Evolutionary conservation across 1,140 invertebrate genomes (phyloP), one percentile per base, ranked within the genome.

Genomic region (Neodiprion pinetum): DNA sequence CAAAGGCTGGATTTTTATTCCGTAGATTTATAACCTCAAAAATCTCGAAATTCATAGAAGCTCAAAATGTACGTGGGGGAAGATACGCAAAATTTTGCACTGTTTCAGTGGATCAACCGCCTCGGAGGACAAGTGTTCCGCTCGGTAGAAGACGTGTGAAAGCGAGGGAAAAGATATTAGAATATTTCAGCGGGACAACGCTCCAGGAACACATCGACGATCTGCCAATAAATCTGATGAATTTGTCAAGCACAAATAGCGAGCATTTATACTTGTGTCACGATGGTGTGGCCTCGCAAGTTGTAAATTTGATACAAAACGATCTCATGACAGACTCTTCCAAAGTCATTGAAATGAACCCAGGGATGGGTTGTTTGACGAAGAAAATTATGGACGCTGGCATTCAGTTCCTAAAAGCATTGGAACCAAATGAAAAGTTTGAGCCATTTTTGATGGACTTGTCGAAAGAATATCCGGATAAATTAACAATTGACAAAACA

Each of bases 281-380:
- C 48, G 21, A 47, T 4, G 1, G 70, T 3, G 14, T 11, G 12
- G 79, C 80, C 67, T 76, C 75, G 61, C 10, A 79, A 21, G 72
- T 84, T 67, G 70, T 67, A 12, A 71, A 49, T 9, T 21, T 82
- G 8, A 82, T 87, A 48, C 73, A 53, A 28, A n/a, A 76, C 28
- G 79, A 84, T 72, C 70, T 85, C 9, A 50, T 68, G 12, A 67
- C 77, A 21, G 76, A 80, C 53, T 48, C 67, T 28, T 70, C 48
- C 49, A 74, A 73, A 14, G 72, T 85, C 21, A 73, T 80, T 1
- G 84, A 88, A 76, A 61, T 79, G 0, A 86, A 85, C 80, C 79
- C 86, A 17, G 84, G 84, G 7, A 23, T 78, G 9, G 85, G 86
- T 61, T 17, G 82, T 12, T 72, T 87, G 69, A 86, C 86, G 3